Evolutionary conservation across 2,113 vertebrate genomes (phyloP), one percentile per base, ranked within the genome.

Genomic region (Scortum barcoo): DNA sequence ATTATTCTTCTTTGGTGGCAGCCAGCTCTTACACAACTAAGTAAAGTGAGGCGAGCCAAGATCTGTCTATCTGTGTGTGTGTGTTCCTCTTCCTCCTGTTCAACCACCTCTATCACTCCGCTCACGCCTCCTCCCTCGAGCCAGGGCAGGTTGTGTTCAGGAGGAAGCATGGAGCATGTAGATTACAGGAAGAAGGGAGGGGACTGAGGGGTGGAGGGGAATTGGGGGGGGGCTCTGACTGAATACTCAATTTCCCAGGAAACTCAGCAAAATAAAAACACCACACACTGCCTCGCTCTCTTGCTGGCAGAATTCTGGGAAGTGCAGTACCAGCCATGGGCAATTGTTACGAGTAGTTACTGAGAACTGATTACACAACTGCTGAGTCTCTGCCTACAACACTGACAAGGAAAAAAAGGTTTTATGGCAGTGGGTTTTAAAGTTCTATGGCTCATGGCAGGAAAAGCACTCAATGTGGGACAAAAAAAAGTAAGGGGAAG

Each of bases 11-110:
- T 71, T 40, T 83, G 73, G 77, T 85, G 70, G 72, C 83, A 84
- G 83, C 66, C 79, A 90, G 74, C 78, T 92, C 88, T 94, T 93
- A 90, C 88, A 92, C 91, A 92, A 92, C 92, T 84, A 24, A 24
- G 48, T 76, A 42, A 86, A 86, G 56, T 44, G 68, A 89, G 50
- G 46, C 62, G 72, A 82, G 85, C 89, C 87, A 87, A 86, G 57
- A 85, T 63, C 68, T 80, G 72, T 72, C 57, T 54, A 1, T 78
- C 28, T 65, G 36, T 67, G 42, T 57, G 42, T 57, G 53, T 56
- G 1, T 30, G 24, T 54, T 72, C 42, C n/a, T 73, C 77, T 86
- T 68, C 73, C 53, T 85, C 42, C 69, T 62, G 26, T 46, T 74
- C 72, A 76, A 73, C 69, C 48, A 54, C 24, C 65, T 88, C 74